These are phyloP conservation scores for Nephrotoma guestfalica DNA, from an alignment of 2,888 invertebrate species.

Conservation along the genomic window DNA sequence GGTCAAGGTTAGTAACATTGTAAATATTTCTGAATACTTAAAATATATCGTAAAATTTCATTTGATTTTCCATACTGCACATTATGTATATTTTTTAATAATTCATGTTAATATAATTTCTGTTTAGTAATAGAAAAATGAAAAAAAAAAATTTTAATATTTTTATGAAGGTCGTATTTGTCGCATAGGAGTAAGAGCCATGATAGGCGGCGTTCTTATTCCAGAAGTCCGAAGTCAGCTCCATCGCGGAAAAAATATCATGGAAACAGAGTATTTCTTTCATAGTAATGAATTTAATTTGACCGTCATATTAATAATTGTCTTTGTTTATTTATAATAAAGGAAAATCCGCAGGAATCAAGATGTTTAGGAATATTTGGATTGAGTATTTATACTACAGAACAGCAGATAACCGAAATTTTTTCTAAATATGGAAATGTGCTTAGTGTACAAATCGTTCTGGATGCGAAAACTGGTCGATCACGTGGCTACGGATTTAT, in stretches of 20 bases:
- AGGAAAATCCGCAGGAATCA: slow-evolving; percentile 54
- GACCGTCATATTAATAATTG: not conserved
- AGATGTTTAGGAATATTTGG: slow-evolving; percentile 93
- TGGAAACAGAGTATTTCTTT: not conserved
- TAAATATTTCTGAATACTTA: not conserved
- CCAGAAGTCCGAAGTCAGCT: slow-evolving; percentile 59
- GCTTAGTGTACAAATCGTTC: slow-evolving; percentile 85
- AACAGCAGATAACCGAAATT: slow-evolving; percentile 80
- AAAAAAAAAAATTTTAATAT: slow-evolving; percentile 2
- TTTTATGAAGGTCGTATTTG: slow-evolving; percentile 35
- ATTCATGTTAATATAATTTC: not conserved
- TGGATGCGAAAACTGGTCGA: slow-evolving; percentile 89
- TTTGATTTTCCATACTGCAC: not conserved
- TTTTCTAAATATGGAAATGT: slow-evolving; percentile 87
- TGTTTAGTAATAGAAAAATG: not conserved
- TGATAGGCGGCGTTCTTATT: slow-evolving; percentile 47
- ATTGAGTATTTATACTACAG: slow-evolving; percentile 81
- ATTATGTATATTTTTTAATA: not conserved
- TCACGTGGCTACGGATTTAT: slow-evolving; percentile 94
- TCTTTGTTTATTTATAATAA: slow-evolving; percentile 28
- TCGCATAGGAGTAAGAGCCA: slow-evolving; percentile 41
- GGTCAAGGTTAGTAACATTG: not conserved
- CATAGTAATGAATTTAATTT: not conserved
- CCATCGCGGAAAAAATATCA: slow-evolving; percentile 60
- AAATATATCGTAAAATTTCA: not conserved